Evolutionary conservation across 1,140 invertebrate genomes (phyloP).

Genomic region (Hylaeus volcanicus): DNA sequence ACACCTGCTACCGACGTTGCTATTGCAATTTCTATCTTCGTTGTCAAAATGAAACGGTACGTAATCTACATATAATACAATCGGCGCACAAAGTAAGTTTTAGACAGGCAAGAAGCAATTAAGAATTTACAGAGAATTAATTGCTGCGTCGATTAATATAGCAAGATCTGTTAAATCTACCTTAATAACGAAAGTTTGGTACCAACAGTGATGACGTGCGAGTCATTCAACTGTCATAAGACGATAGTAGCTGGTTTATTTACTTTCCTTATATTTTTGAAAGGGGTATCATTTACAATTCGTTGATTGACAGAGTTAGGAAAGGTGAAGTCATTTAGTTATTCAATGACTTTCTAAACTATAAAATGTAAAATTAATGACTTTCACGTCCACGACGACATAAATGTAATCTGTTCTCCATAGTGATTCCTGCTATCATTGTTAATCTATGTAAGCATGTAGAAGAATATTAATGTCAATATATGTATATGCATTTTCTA

Average conservation of each 20-base stretch:
- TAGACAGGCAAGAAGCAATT: not conserved
- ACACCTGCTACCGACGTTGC: conserved; percentile 5
- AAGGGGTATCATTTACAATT: no score
- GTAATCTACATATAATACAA: not conserved
- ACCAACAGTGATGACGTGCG: not conserved
- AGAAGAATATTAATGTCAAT: no score
- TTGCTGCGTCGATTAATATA: not conserved
- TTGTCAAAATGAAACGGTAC: not conserved
- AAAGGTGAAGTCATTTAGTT: no score
- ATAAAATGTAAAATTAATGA: no score
- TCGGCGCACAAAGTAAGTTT: not conserved
- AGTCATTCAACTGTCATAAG: not conserved
- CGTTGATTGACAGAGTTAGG: no score
- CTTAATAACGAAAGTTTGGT: no score
- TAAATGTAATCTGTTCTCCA: no score
- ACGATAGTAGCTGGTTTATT: not conserved
- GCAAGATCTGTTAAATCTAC: not conserved
- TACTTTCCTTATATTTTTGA: not conserved
- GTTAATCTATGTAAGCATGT: no score
- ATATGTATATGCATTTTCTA: no score
- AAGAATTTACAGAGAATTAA: not conserved
- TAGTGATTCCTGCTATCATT: no score
- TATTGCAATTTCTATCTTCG: conserved; percentile 4
- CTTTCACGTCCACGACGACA: no score
- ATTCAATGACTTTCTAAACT: no score